Evolutionary conservation across 2,888 invertebrate species (phyloP).

Genomic region (Luffia ferchaultella): DNA sequence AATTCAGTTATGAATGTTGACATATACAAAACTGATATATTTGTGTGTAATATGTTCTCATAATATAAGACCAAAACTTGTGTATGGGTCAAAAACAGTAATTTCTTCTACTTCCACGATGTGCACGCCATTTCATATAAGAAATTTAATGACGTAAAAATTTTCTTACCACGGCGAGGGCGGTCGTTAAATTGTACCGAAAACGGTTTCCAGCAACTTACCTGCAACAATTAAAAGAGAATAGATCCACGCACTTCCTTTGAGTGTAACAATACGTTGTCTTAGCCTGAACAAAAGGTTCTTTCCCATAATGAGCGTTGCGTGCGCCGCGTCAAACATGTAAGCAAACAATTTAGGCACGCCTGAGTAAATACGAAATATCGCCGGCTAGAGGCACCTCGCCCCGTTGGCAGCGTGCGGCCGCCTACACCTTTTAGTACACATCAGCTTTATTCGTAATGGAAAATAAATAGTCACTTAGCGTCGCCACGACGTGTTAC

Average conservation of each 20-base stretch:
- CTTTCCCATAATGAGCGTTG: conserved; percentile 60
- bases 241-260: conserved; percentile 45
- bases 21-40: no score
- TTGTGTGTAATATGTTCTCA: no score
- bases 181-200: background rate
- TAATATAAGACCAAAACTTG: no score
- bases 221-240: conserved; percentile 60
- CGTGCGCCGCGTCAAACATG: conserved; percentile 60
- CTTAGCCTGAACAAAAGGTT: conserved; percentile 57
- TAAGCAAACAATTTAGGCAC: conserved; percentile 64
- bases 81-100: no score
- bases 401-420: background rate
- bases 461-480: background rate
- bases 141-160: no score
- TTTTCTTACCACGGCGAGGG: background rate
- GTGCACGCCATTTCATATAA: no score
- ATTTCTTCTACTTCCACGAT: no score
- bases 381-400: conserved; percentile 30
- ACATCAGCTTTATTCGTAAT: background rate
- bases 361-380: conserved; percentile 64
- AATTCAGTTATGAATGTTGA: no score
- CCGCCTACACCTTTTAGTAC: background rate
- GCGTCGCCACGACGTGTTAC: background rate
- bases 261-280: conserved; percentile 56
- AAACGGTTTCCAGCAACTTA: conserved; percentile 43